Conservation (phyloP, 1,140 invertebrate species). For the Drosophila nigromelanica region DNA sequence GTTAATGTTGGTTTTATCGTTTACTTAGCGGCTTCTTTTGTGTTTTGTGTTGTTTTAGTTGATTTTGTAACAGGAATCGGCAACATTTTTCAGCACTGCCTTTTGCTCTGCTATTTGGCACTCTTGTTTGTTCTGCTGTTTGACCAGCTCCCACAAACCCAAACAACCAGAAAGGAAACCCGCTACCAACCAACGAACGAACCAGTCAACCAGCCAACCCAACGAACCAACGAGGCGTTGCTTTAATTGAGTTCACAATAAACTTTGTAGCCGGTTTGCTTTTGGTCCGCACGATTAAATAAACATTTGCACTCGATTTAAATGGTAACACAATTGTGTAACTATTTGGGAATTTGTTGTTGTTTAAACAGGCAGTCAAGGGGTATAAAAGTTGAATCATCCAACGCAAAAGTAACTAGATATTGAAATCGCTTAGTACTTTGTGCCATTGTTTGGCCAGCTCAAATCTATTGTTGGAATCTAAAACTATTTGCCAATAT, state of each 20-base stretch:
- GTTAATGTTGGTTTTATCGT: constrained; percentile 32
- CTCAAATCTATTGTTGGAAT: background rate
- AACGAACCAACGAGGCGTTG: constrained; percentile 42
- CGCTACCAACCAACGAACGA: constrained; percentile 6
- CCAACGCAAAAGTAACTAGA: constrained; percentile 17
- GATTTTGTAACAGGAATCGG: constrained; percentile 54
- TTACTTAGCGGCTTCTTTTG: constrained; percentile 63
- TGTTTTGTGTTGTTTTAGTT: constrained; percentile 48
- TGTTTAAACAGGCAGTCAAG: constrained; percentile 25
- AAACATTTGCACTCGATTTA: constrained; percentile 54
- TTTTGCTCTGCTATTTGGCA: constrained; percentile 31
- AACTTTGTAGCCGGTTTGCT: constrained; percentile 35
- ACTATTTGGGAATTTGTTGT: constrained; percentile 39
- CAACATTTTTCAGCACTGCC: constrained; percentile 39
- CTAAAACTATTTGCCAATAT: background rate
- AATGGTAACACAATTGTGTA: constrained; percentile 32
- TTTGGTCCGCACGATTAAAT: constrained; percentile 39
- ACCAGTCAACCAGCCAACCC: constrained; percentile 3
- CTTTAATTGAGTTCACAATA: constrained; percentile 58
- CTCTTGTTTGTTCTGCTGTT: constrained; percentile 19
- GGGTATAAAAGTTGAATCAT: constrained; percentile 13
- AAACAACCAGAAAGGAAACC: constrained; percentile 8
- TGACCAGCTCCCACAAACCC: constrained; percentile 1
- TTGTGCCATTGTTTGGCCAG: background rate
- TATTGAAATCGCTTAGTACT: constrained; percentile 15